phyloP scores from a whole-genome alignment of 2,113 vertebrate genomes.

The Alligator mississippiensis region DNA sequence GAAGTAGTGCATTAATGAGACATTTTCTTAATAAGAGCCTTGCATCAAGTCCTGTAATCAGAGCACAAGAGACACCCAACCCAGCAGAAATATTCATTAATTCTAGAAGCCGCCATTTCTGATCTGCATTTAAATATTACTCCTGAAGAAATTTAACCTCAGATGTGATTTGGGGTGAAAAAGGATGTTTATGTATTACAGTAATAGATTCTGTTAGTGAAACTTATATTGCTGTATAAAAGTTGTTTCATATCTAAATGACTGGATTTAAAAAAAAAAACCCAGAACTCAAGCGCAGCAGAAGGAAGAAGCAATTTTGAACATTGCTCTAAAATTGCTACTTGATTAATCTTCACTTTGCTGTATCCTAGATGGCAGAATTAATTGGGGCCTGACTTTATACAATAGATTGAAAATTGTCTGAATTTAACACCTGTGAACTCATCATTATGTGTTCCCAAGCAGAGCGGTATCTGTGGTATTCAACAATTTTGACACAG shows the following conservation, averaged over 20 bases:
- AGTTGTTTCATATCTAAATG: not conserved
- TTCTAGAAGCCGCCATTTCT: constrained; percentile 60
- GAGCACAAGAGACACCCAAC: constrained; percentile 38
- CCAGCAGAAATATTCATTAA: constrained; percentile 62
- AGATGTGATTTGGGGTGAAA: constrained; percentile 27
- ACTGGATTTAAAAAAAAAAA: not conserved
- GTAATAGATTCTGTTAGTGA: constrained; percentile 43
- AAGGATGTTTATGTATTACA: constrained; percentile 17
- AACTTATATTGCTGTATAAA: constrained; percentile 8
- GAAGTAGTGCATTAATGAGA: constrained; percentile 65
- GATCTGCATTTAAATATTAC: constrained; percentile 61
- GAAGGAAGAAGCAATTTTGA: constrained; percentile 25
- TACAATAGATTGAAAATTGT: constrained; percentile 54
- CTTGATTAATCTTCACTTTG: constrained; percentile 51
- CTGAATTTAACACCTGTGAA: constrained; percentile 71
- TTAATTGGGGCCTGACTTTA: constrained; percentile 45
- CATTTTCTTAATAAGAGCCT: constrained; percentile 58
- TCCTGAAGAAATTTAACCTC: constrained; percentile 55
- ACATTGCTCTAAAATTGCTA: constrained; percentile 23
- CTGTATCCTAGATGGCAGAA: constrained; percentile 41
- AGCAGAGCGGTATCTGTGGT: constrained; percentile 62
- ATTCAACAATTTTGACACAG: constrained; percentile 53
- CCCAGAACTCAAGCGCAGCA: not conserved
- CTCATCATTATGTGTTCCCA: constrained; percentile 56
- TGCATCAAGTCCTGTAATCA: constrained; percentile 44